Conservation (phyloP, 2,888 invertebrate genomes). For the Isoperla grammatica region DNA sequence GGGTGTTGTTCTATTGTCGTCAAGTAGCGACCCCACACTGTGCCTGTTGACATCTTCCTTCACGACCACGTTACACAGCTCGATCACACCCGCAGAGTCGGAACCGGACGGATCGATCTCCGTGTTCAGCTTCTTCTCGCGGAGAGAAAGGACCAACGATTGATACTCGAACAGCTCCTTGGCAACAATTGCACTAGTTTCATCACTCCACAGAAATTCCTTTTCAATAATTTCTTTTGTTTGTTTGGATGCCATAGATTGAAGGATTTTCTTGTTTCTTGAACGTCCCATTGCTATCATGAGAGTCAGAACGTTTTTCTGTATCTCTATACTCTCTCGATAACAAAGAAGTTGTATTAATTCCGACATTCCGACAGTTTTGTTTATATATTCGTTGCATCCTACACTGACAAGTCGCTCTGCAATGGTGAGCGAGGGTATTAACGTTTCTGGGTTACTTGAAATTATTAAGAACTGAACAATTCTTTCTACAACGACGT, state of each 20-base stretch:
- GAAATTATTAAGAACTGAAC: slow-evolving; percentile 10
- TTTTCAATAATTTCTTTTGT: slow-evolving; percentile 17
- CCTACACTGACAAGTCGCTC: slow-evolving; percentile 1
- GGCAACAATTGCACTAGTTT: slow-evolving; percentile 1
- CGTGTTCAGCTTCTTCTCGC: slow-evolving; percentile 12
- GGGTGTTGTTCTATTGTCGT: not conserved
- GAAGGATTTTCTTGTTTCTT: not conserved
- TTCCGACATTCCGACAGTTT: slow-evolving; percentile 11
- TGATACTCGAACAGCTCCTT: slow-evolving; percentile 24
- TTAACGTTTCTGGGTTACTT: not conserved
- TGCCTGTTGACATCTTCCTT: slow-evolving; percentile 1
- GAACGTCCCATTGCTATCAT: slow-evolving; percentile 20
- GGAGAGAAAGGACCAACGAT: slow-evolving; percentile 14
- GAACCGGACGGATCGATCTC: slow-evolving; percentile 11
- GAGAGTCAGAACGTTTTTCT: slow-evolving; percentile 20
- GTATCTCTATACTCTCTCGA: slow-evolving; percentile 15
- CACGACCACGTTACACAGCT: slow-evolving; percentile 16
- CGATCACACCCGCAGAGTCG: slow-evolving; percentile 13
- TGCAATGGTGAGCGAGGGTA: slow-evolving; percentile 15
- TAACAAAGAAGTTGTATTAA: slow-evolving; percentile 22
- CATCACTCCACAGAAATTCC: not conserved
- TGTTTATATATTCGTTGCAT: slow-evolving; percentile 6
- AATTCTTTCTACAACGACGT: slow-evolving; percentile 7
- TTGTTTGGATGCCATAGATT: slow-evolving; percentile 14
- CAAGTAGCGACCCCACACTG: not conserved